A percentile compares a stretch with the other conserved stretches of the same genome.
Evolutionary conservation across 2,113 vertebrate species (phyloP).

Genomic region (Mastomys coucha): DNA sequence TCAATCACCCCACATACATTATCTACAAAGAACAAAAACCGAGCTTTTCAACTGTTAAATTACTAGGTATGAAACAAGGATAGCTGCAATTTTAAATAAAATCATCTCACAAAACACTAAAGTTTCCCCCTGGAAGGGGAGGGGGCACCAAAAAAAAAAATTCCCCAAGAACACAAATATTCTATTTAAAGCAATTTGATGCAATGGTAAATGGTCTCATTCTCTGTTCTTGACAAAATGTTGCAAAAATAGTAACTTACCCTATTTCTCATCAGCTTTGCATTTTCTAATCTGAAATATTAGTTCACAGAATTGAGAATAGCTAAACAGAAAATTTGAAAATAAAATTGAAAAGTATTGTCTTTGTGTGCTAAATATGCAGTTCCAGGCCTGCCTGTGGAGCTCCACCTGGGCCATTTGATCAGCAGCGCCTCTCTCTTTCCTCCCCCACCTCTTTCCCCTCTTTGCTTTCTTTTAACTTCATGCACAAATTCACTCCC

Average conservation of each 20-base stretch:
- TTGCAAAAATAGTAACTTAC: slow-evolving; percentile 29
- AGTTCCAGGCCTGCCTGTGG: fast-evolving
- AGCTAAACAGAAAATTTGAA: slow-evolving; percentile 16
- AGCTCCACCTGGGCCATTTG: fast-evolving
- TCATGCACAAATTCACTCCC: slow-evolving; percentile 50
- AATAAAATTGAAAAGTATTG: background rate
- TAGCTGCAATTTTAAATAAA: slow-evolving; percentile 75
- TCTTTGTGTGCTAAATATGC: background rate
- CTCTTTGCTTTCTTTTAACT: background rate
- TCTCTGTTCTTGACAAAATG: slow-evolving; percentile 28
- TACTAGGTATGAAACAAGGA: slow-evolving; percentile 58
- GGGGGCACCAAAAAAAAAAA: background rate
- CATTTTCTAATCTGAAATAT: slow-evolving; percentile 25
- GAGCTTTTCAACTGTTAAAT: slow-evolving; percentile 61
- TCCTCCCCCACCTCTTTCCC: background rate
- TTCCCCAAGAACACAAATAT: background rate
- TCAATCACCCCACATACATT: slow-evolving; percentile 70
- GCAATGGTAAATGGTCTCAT: background rate
- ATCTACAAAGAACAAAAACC: slow-evolving; percentile 66
- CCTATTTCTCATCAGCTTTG: slow-evolving; percentile 26
- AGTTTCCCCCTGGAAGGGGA: background rate
- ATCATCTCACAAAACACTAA: slow-evolving; percentile 71
- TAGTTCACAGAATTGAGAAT: slow-evolving; percentile 17
- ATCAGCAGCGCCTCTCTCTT: background rate
- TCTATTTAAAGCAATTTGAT: slow-evolving; percentile 55